Conservation (phyloP, 2,797 vertebrate species). For the Sebastes steindachneri region DNA sequence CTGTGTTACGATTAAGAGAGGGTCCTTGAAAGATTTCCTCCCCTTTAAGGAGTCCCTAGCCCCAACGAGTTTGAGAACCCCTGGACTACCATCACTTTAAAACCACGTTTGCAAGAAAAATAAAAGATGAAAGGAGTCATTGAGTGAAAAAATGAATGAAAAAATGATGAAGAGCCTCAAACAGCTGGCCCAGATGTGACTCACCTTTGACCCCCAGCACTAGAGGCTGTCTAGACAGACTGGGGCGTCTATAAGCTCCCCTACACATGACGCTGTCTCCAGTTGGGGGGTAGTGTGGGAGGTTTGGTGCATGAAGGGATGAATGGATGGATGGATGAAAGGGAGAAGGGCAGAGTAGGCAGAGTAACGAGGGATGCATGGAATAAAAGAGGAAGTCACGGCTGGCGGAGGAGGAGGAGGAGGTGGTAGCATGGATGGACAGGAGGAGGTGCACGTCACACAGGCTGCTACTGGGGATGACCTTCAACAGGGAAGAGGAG, state of each 20-base stretch:
- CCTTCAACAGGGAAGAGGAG: slow-evolving; percentile 73
- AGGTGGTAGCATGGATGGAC: slow-evolving; percentile 49
- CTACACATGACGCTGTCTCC: slow-evolving; percentile 47
- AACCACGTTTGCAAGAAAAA: background rate
- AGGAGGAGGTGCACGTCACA: slow-evolving; percentile 65
- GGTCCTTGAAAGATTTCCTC: too few relatives aligned
- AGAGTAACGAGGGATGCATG: slow-evolving; percentile 54
- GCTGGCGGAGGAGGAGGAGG: slow-evolving; percentile 43
- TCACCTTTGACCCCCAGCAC: slow-evolving; percentile 69
- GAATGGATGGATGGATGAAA: slow-evolving; percentile 47
- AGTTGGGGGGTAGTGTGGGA: slow-evolving; percentile 37
- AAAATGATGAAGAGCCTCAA: background rate
- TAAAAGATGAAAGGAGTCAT: background rate
- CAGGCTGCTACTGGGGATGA: slow-evolving; percentile 79
- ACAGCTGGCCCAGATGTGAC: slow-evolving; percentile 6
- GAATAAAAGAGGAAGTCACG: slow-evolving; percentile 64
- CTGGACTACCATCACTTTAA: background rate
- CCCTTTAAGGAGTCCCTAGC: too few relatives aligned
- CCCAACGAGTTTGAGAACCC: too few relatives aligned
- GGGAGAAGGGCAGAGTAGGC: slow-evolving; percentile 29
- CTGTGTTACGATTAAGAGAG: too few relatives aligned
- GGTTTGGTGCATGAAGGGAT: slow-evolving; percentile 44
- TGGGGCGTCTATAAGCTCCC: slow-evolving; percentile 44
- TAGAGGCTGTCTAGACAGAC: slow-evolving; percentile 52
- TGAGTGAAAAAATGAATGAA: background rate